Evolutionary conservation across 2,113 vertebrate species (phyloP), one percentile per base, ranked within the genome.

Genomic region (Leucosticte australis): DNA sequence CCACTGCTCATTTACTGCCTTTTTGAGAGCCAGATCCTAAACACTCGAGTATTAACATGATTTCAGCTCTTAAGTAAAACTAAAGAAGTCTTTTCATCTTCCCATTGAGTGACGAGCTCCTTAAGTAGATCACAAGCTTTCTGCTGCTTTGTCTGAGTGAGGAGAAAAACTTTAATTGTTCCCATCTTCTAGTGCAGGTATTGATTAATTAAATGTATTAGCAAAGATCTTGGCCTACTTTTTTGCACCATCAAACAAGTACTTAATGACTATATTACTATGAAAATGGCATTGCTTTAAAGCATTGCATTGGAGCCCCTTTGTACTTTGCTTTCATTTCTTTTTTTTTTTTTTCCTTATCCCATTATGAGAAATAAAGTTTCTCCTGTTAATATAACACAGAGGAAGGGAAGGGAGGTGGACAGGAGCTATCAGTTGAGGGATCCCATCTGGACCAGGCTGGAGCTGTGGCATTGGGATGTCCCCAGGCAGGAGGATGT

Each of bases 1-100:
- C 90, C 87, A 39, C 49, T 53, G 83, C 82, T 88, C 59, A 87
- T 92, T 89, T 69, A 75, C 76, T 70, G 92, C 46, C 74, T 68
- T 80, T 81, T 87, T 80, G 62, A 78, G 89, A 83, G 73, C 30
- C 89, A 80, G 76, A 93, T 90, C 85, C 89, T 78, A 30, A 83
- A 87, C 91, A 84, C 87, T 92, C 28, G 33, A 96, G 89, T 92
- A 92, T 94, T 86, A 94, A 85, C 39, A 57, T 83, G 68, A 63
- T 95, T 95, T 86, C 91, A 86, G 92, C 95, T 97, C 95, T 95
- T 92, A 96, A 95, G 89, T 93, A 92, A 96, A 95, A 91, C 95
- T 94, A 83, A 95, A 95, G 85, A 50, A 94, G 95, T 71, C 93
- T 95, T 96, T 96, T 96, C 92, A 91, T 96, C 92, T 97, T 89